phyloP scores from a whole-genome alignment of 2,888 invertebrate genomes.

The Trichogramma dendrolimi region DNA sequence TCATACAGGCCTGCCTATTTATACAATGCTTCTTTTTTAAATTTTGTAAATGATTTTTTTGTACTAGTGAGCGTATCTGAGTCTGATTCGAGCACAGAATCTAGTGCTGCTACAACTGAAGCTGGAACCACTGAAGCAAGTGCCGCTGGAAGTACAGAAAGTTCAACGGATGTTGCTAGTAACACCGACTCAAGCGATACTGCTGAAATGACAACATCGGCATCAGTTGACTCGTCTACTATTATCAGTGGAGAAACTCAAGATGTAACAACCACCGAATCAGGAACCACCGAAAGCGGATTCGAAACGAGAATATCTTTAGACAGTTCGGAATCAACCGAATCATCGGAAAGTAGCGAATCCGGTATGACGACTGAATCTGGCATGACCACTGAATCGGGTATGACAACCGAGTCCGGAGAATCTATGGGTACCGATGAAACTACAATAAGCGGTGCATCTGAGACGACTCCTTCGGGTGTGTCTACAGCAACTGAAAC shows the following conservation, averaged over 20 bases:
- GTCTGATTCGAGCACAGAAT: constrained; percentile 20
- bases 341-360: constrained; percentile 34
- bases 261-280: constrained; percentile 26
- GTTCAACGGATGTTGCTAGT: constrained; percentile 23
- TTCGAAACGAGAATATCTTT: neutral
- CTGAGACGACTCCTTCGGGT: constrained; percentile 14
- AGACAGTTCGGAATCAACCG: constrained; percentile 24
- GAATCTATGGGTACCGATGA: constrained; percentile 7
- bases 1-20: neutral
- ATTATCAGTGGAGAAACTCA: constrained; percentile 12
- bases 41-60: neutral
- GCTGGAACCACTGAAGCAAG: constrained; percentile 27
- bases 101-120: constrained; percentile 24
- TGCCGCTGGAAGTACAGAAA: constrained; percentile 29
- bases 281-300: constrained; percentile 29
- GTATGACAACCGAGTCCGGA: neutral
- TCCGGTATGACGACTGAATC: constrained; percentile 32
- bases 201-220: constrained; percentile 28
- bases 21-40: neutral
- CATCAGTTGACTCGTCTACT: constrained; percentile 8
- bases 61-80: constrained; percentile 12
- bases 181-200: constrained; percentile 33
- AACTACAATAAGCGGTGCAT: constrained; percentile 1
- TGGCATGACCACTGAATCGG: constrained; percentile 21
- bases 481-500: constrained; percentile 37